Evolutionary conservation across 2,888 invertebrate genomes (phyloP), one percentile per base, ranked within the genome.

Genomic region (Alviniconcha strummeri): DNA sequence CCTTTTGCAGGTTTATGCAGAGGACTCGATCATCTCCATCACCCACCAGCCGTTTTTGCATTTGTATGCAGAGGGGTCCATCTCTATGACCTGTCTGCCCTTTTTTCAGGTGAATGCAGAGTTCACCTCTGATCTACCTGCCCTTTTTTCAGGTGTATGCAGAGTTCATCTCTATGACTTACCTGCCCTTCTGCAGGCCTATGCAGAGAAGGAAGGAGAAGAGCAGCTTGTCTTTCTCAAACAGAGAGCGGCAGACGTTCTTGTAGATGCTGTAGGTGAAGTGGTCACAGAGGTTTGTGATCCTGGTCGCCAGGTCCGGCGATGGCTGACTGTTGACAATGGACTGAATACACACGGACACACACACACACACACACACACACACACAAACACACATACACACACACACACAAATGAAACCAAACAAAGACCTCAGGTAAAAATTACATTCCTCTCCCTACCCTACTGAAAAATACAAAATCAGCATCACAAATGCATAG

Each of bases 281-380:
- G 89, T 94, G 94, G 55, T 91, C 89, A 84, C 93, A 93, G 75
- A 94, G 91, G 84, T 92, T 92, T 19, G 88, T 83, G 60, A 94
- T 93, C 80, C 94, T 88, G 80, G 91, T 90, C 5, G 89, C 89
- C 80, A 98, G 94, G 75, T 95, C 94, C 0, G 95, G 94, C 0
- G 96, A 96, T 90, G 96, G 95, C 19, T 96, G 95, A 81, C 97
- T 97, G 93, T 96, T 96, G 3, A 95, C 88, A 84, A 98, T 97
- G 0, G 97, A 96, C 94, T 97, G 96, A 82, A 92, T 93, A 60
- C 60, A 60, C 8, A 69, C n/a, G 4, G 1, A 69, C 69, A 69
- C 13, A 69, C 69, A 69, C 13, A 69, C 69, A 69, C 69, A 74
- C 52, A 52, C 74, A 52, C 74, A 52, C 36, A 52, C 74, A 74